phyloP scores from a whole-genome alignment of 1,140 invertebrate species.

The Musca domestica region DNA sequence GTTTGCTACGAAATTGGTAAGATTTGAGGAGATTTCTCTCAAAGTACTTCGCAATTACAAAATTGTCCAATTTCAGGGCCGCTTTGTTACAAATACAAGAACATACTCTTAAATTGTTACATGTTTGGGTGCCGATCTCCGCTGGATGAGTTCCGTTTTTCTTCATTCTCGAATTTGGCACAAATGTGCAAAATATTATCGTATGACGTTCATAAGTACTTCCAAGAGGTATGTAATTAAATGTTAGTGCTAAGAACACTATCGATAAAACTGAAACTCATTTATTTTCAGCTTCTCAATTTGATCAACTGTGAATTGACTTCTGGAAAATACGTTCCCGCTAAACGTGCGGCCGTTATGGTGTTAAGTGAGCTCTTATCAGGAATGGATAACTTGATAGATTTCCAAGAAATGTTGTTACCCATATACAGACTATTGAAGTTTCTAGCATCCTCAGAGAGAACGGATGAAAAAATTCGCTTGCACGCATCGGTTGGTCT shows the following conservation, averaged over 20 bases:
- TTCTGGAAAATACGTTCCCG: constrained; percentile 63
- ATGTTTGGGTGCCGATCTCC: constrained; percentile 63
- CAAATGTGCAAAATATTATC: constrained; percentile 72
- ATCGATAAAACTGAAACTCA: constrained; percentile 22
- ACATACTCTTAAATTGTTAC: constrained; percentile 67
- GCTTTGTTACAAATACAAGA: constrained; percentile 66
- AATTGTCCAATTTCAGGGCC: constrained; percentile 58
- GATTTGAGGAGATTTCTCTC: constrained; percentile 25
- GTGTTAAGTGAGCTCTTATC: constrained; percentile 67
- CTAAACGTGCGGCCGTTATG: constrained; percentile 69
- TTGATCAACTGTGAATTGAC: constrained; percentile 64
- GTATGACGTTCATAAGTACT: constrained; percentile 67
- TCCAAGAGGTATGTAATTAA: constrained; percentile 63
- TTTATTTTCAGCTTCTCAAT: constrained; percentile 59
- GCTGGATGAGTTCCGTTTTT: constrained; percentile 69
- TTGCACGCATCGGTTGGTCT: constrained; percentile 69
- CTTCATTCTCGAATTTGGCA: constrained; percentile 75
- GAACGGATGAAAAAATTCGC: constrained; percentile 62
- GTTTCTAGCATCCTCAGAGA: constrained; percentile 60
- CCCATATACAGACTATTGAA: constrained; percentile 67
- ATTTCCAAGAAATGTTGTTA: constrained; percentile 62
- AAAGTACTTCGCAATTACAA: background rate
- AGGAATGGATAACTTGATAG: constrained; percentile 65
- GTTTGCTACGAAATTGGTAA: constrained; percentile 66
- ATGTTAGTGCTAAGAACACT: constrained; percentile 19